These are phyloP conservation scores for Apomyelois bistriatella DNA, from an alignment of 2,888 invertebrate genomes.

Conservation along the genomic window DNA sequence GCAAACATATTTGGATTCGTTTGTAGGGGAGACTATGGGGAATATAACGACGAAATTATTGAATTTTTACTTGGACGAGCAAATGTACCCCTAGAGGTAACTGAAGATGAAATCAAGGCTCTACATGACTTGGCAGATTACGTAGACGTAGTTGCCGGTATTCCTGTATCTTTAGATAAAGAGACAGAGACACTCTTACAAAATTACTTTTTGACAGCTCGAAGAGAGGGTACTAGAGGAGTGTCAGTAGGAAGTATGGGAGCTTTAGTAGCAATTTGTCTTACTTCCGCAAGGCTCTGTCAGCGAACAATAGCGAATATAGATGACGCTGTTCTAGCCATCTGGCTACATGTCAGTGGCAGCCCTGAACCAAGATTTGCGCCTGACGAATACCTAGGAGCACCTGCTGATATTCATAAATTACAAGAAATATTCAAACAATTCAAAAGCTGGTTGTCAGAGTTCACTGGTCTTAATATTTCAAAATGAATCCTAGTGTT, in stretches of 20 bases:
- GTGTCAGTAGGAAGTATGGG: constrained; percentile 56
- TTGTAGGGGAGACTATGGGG: constrained; percentile 57
- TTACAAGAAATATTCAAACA: constrained; percentile 49
- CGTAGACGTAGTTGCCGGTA: constrained; percentile 53
- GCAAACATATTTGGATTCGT: constrained; percentile 59
- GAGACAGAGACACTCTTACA: constrained; percentile 48
- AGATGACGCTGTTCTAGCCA: constrained; percentile 65
- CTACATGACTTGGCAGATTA: constrained; percentile 48
- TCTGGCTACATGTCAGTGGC: constrained; percentile 67
- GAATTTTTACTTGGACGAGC: constrained; percentile 52
- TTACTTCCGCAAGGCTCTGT: constrained; percentile 61
- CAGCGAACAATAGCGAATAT: constrained; percentile 46
- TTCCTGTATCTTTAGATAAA: constrained; percentile 44
- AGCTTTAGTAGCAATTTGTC: constrained; percentile 47
- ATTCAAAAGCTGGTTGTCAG: constrained; percentile 61
- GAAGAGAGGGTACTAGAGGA: constrained; percentile 49
- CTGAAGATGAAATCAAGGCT: constrained; percentile 43
- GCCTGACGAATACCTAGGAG: constrained; percentile 61
- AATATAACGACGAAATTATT: constrained; percentile 52
- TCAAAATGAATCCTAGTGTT: constrained; percentile 15
- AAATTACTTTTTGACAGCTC: constrained; percentile 61
- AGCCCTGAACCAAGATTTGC: constrained; percentile 60
- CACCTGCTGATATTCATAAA: constrained; percentile 51
- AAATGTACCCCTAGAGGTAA: constrained; percentile 32
- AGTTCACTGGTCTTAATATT: constrained; percentile 44